A percentile compares a stretch with the other conserved stretches of the same genome.
Evolutionary conservation across 2,797 vertebrate genomes (phyloP).

Genomic region (Odontamblyopus lacepedii): DNA sequence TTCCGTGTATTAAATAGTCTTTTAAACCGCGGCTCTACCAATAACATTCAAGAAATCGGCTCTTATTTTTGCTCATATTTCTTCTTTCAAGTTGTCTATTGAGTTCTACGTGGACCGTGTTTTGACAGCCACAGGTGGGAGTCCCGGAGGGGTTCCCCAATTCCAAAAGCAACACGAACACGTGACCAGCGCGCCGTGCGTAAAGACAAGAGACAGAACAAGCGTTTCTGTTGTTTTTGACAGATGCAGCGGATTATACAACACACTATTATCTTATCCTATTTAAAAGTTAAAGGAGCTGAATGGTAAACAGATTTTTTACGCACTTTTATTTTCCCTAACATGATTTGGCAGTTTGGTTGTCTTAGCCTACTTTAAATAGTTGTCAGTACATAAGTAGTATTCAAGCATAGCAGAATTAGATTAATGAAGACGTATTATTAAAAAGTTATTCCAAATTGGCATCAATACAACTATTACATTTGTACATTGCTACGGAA

Average conservation of each 20-base stretch:
- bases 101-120: neutral
- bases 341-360: no score
- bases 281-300: no score
- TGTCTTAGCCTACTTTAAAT: no score
- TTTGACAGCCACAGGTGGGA: neutral
- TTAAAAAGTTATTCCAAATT: neutral
- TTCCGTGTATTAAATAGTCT: neutral
- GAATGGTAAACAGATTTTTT: no score
- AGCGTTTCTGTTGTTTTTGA: neutral
- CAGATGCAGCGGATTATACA: neutral
- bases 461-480: no score
- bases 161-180: constrained; percentile 29
- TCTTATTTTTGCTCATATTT: neutral
- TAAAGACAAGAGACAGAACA: constrained; percentile 34
- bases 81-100: neutral
- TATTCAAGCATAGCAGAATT: neutral
- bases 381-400: neutral
- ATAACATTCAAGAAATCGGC: neutral
- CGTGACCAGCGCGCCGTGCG: constrained; percentile 1
- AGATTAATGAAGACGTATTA: neutral
- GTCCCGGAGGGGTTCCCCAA: constrained; percentile 53
- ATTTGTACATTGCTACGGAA: neutral
- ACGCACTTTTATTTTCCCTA: no score
- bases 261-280: no score
- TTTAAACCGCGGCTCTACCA: neutral